A percentile compares a stretch with the other conserved stretches of the same genome.
These are phyloP conservation scores for Lutjanus argentimaculatus DNA, from an alignment of 2,797 vertebrate species.

Conservation along the genomic window DNA sequence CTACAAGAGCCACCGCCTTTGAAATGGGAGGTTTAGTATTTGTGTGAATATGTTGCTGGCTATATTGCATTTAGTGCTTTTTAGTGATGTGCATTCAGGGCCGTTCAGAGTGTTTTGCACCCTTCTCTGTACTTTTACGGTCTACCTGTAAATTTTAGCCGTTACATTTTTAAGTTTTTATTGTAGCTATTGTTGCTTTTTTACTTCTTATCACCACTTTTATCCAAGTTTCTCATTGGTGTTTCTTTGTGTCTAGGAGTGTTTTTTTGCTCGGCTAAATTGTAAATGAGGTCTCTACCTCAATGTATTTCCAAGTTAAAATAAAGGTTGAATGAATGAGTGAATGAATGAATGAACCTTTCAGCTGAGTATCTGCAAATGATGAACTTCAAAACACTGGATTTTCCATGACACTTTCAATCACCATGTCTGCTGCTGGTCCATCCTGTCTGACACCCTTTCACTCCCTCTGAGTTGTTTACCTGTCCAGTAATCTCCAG, in stretches of 20 bases:
- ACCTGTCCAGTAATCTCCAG: constrained; percentile 25
- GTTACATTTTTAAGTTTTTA: too few species aligned
- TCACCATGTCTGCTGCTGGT: not conserved
- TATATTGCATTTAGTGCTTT: not conserved
- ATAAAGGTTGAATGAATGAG: too few species aligned
- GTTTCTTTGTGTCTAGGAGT: too few species aligned
- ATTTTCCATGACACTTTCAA: constrained; percentile 1
- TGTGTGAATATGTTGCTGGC: not conserved
- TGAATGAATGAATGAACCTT: not conserved
- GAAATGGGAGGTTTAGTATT: not conserved
- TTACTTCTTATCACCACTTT: too few species aligned
- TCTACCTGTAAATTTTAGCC: not conserved
- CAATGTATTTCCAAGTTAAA: too few species aligned
- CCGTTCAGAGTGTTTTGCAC: not conserved
- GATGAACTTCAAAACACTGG: not conserved
- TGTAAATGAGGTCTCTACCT: too few species aligned
- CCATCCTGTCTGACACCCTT: not conserved
- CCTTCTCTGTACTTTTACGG: not conserved
- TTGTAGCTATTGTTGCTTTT: too few species aligned
- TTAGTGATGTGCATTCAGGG: not conserved
- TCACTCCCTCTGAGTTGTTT: constrained; percentile 33
- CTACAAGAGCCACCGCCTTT: constrained; percentile 36
- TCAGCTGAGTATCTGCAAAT: not conserved
- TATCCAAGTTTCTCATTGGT: too few species aligned
- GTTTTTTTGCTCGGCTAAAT: too few species aligned